Evolutionary conservation across 2,797 vertebrate genomes (phyloP).

Genomic region (Pangasius sanitwongsei): DNA sequence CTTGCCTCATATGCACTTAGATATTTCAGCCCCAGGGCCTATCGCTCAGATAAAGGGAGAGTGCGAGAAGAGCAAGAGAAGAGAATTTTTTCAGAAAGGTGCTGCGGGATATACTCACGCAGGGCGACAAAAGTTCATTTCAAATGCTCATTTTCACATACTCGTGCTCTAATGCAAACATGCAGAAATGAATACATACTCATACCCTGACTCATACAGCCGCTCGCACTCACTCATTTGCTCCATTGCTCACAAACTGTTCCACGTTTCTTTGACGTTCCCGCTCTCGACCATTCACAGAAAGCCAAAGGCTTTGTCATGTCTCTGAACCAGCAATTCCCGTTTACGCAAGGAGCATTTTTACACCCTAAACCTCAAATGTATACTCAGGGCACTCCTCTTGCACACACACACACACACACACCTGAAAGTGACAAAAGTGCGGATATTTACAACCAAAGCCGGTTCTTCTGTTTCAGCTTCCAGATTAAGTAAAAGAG

Average conservation of each 20-base stretch:
- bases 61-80: constrained; percentile 55
- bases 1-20: constrained; percentile 74
- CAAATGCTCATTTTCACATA: constrained; percentile 51
- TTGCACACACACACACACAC: not conserved
- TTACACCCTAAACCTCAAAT: constrained; percentile 37
- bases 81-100: constrained; percentile 55
- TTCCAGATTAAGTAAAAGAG: not conserved
- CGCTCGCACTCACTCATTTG: constrained; percentile 13
- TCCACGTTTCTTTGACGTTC: not conserved
- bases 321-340: constrained; percentile 50
- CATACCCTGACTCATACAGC: constrained; percentile 35
- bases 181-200: constrained; percentile 13
- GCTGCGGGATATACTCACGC: constrained; percentile 47
- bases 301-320: constrained; percentile 28
- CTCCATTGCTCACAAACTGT: constrained; percentile 50
- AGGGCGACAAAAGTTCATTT: constrained; percentile 45
- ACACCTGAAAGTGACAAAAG: constrained; percentile 24
- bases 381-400: constrained; percentile 28
- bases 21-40: constrained; percentile 74
- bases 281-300: constrained; percentile 31
- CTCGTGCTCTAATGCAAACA: constrained; percentile 32
- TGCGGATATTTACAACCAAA: constrained; percentile 20
- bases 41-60: constrained; percentile 58
- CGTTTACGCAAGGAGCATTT: constrained; percentile 44
- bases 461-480: not conserved